Evolutionary conservation across 1,140 invertebrate species (phyloP), one percentile per base, ranked within the genome.

Genomic region (Ips nitidus): DNA sequence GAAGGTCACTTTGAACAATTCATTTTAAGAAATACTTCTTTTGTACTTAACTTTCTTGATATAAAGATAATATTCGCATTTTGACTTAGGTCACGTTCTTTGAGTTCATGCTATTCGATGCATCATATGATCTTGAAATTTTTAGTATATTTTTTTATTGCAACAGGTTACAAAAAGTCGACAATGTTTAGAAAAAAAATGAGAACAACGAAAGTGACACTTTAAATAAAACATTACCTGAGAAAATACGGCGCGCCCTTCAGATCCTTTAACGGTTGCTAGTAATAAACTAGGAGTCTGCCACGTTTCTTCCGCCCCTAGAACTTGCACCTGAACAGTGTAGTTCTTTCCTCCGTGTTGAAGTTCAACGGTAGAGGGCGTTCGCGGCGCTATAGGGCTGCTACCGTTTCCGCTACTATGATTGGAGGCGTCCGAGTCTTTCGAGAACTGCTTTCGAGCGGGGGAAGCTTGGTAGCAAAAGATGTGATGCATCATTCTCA

Each of bases 401-500:
- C 75, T 77, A 43, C 75, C 76, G 70, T 81, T 83, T 40, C 71
- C 71, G 60, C 73, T 78, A 41, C 66, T 72, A 39, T 75, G 75
- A 70, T 75, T 79, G 2, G 75, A 75, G 39, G 77, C 73, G 66
- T 78, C 78, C 2, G 78, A 78, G 73, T 90, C 88, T 59, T 89
- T 87, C 2, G 89, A 90, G 77, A 94, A 93, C 71, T 90, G 88
- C 72, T 91, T 89, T 77, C 89, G 88, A 1, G 89, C 86, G 0
- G 92, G 92, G 1, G 91, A 93, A 0, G 91, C 90, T 75, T 94
- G 90, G 78, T 94, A 95, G 72, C 90, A 93, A 78, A 94, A 93
- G 50, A 94, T 89, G 71, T 94, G 91, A 80, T 94, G 92, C 81
- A 95, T 88, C 84, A 94, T 88, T 74, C 88, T 89, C 0, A 94